A percentile compares a stretch with the other conserved stretches of the same genome.
These are phyloP conservation scores for Xylocopa sonorina DNA, from an alignment of 1,140 invertebrate species.

Conservation along the genomic window DNA sequence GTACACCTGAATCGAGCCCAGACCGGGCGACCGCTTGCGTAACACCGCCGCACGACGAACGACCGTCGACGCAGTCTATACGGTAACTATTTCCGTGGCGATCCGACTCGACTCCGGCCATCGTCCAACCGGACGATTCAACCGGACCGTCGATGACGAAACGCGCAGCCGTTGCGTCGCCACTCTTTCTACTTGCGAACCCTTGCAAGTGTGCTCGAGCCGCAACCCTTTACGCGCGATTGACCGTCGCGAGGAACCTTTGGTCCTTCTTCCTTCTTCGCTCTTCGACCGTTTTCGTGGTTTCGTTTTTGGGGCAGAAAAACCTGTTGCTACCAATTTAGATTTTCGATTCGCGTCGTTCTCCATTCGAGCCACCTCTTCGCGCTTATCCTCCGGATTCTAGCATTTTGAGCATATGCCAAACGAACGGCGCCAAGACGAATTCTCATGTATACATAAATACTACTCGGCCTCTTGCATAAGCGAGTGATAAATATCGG, in stretches of 20 bases:
- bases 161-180: too few relatives aligned
- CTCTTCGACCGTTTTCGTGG: too few relatives aligned
- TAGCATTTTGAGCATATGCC: constrained; percentile 1
- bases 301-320: neutral
- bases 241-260: too few relatives aligned
- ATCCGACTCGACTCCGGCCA: constrained; percentile 14
- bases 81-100: constrained; percentile 43
- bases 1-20: constrained; percentile 73
- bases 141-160: constrained; percentile 14
- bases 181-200: too few relatives aligned
- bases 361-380: neutral
- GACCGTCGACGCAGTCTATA: constrained; percentile 44
- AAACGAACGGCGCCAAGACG: constrained; percentile 6
- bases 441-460: constrained; percentile 20
- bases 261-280: too few relatives aligned
- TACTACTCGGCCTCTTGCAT: constrained; percentile 10
- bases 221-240: too few relatives aligned
- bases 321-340: neutral
- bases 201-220: too few relatives aligned
- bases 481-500: neutral
- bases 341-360: neutral
- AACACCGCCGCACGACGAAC: constrained; percentile 66
- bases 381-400: neutral
- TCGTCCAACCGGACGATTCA: constrained; percentile 12
- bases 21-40: constrained; percentile 70